Conservation (phyloP, 2,797 vertebrate genomes). For the Diglossa cyanea region DNA sequence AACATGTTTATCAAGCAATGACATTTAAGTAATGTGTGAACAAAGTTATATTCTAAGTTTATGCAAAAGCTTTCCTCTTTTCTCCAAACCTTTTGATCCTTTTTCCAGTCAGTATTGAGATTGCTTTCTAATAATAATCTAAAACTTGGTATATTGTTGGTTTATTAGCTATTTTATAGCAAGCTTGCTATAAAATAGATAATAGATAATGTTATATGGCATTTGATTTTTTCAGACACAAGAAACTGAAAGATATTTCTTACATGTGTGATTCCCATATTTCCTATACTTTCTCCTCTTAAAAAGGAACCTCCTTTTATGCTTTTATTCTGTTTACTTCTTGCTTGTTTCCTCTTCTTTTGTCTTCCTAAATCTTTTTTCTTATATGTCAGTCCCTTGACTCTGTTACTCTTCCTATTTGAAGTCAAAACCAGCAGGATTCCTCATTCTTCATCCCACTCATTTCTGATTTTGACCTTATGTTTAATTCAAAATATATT, state of each 20-base stretch:
- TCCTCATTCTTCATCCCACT: neutral
- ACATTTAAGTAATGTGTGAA: neutral
- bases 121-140: neutral
- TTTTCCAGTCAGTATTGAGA: neutral
- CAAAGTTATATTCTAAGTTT: neutral
- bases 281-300: neutral
- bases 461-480: neutral
- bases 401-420: neutral
- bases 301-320: neutral
- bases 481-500: neutral
- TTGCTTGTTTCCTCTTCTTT: neutral
- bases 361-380: neutral
- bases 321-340: neutral
- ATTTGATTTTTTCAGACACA: neutral
- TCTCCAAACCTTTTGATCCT: neutral
- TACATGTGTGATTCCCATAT: neutral
- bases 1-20: neutral
- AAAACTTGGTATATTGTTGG: neutral
- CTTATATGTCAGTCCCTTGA: neutral
- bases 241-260: neutral
- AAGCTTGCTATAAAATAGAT: too few relatives aligned
- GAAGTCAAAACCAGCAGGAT: conserved; percentile 17
- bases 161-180: neutral
- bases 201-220: neutral
- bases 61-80: neutral